A percentile compares a stretch with the other conserved stretches of the same genome.
Evolutionary conservation across 2,113 vertebrate genomes (phyloP).

Genomic region (Oenanthe melanoleuca): DNA sequence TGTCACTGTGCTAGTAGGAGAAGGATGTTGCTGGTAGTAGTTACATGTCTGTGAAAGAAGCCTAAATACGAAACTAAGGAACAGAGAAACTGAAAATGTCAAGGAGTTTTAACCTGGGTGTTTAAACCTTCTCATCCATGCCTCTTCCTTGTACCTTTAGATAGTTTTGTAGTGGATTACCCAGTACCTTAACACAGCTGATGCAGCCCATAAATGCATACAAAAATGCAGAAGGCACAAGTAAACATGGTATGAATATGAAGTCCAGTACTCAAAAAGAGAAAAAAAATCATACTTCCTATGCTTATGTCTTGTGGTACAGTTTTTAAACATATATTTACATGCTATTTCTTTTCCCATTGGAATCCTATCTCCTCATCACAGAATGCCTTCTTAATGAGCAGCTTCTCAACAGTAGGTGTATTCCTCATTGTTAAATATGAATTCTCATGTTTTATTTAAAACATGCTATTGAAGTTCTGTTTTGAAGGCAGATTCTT

Average conservation of each 20-base stretch:
- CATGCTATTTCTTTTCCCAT: neutral
- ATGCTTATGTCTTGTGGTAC: neutral
- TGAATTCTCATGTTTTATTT: constrained; percentile 45
- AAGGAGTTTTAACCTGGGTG: neutral
- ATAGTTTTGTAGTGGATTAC: neutral
- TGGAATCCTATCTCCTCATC: neutral
- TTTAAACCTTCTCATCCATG: neutral
- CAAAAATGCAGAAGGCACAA: neutral
- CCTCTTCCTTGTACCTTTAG: neutral
- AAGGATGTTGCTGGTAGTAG: neutral
- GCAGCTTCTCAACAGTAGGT: neutral
- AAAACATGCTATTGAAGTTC: neutral
- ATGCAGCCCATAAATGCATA: neutral
- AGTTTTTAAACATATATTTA: neutral
- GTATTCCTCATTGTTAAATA: constrained; percentile 4
- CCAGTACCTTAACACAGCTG: neutral
- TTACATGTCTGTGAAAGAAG: neutral
- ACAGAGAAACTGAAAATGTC: neutral
- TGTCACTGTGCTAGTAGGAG: neutral
- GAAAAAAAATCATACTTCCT: neutral
- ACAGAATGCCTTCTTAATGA: constrained; percentile 23
- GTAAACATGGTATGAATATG: neutral
- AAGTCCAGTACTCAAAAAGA: neutral
- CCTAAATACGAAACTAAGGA: neutral
- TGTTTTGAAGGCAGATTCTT: constrained; percentile 7